Evolutionary conservation across 2,113 vertebrate genomes (phyloP).

Genomic region (Formicarius rufipectus): DNA sequence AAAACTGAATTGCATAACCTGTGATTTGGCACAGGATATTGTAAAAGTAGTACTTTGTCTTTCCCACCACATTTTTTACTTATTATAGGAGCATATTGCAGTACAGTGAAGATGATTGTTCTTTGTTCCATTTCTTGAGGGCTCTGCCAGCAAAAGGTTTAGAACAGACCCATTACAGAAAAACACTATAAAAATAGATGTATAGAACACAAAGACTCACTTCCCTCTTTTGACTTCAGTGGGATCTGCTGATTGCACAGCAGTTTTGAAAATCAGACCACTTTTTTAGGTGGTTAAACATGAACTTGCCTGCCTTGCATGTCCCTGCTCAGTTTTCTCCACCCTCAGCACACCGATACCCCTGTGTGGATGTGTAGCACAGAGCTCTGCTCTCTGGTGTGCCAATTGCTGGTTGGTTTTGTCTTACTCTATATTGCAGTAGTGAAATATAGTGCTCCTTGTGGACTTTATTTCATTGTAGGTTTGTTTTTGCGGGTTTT

Average conservation of each 20-base stretch:
- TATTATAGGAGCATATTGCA: conserved; percentile 8
- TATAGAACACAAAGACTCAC: background rate
- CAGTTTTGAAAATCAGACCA: background rate
- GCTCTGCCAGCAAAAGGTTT: background rate
- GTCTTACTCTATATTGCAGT: background rate
- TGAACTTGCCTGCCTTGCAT: accelerated
- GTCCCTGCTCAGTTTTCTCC: background rate
- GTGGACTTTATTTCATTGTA: background rate
- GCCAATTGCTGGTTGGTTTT: background rate
- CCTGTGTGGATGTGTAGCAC: background rate
- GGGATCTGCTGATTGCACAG: background rate
- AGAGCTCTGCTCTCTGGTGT: background rate
- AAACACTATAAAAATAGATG: background rate
- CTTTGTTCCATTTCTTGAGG: background rate
- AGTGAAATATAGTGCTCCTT: background rate
- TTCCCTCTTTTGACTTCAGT: background rate
- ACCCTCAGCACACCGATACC: accelerated
- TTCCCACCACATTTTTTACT: conserved; percentile 36
- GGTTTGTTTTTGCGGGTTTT: too few relatives aligned
- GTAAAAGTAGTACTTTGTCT: conserved; percentile 25
- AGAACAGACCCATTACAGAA: conserved; percentile 7
- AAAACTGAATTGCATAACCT: conserved; percentile 20
- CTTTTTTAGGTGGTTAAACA: background rate
- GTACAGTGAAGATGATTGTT: conserved; percentile 3
- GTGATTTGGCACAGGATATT: conserved; percentile 39